phyloP scores from a whole-genome alignment of 2,797 vertebrate genomes.

The Sylvia borin region DNA sequence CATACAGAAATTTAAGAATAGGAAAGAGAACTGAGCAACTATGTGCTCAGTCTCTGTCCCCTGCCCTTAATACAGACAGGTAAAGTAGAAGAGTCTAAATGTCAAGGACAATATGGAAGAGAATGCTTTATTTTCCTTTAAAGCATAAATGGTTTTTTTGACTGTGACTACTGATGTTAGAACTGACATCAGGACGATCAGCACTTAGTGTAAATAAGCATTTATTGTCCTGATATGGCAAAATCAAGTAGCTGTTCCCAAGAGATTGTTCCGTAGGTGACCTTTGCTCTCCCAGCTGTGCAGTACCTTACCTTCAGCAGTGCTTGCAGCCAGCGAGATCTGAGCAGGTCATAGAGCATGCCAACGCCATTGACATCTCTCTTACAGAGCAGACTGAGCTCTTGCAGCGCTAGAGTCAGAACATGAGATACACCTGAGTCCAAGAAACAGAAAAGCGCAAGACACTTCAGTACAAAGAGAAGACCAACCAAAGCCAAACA shows the following conservation, averaged over 20 bases:
- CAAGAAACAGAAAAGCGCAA: constrained; percentile 53
- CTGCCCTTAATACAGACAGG: background rate
- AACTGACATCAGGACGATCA: background rate
- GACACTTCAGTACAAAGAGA: constrained; percentile 42
- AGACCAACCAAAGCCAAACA: background rate
- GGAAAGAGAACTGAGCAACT: background rate
- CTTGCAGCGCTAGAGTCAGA: constrained; percentile 85
- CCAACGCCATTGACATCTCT: constrained; percentile 84
- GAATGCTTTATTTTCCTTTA: background rate
- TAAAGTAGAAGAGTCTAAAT: background rate
- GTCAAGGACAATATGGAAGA: background rate
- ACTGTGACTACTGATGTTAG: background rate
- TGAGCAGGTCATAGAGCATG: constrained; percentile 86
- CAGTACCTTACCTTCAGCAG: constrained; percentile 85
- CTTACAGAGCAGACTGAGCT: constrained; percentile 84
- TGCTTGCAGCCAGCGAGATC: constrained; percentile 89
- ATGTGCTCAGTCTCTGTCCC: background rate
- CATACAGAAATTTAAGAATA: background rate
- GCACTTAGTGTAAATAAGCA: background rate
- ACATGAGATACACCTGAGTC: constrained; percentile 84
- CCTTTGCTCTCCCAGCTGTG: background rate
- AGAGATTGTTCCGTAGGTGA: background rate
- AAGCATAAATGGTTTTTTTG: background rate
- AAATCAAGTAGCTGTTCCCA: background rate
- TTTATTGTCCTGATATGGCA: background rate